Base-by-base conservation (phyloP, 2,888 invertebrate genomes). In the Troilus luridus region DNA sequence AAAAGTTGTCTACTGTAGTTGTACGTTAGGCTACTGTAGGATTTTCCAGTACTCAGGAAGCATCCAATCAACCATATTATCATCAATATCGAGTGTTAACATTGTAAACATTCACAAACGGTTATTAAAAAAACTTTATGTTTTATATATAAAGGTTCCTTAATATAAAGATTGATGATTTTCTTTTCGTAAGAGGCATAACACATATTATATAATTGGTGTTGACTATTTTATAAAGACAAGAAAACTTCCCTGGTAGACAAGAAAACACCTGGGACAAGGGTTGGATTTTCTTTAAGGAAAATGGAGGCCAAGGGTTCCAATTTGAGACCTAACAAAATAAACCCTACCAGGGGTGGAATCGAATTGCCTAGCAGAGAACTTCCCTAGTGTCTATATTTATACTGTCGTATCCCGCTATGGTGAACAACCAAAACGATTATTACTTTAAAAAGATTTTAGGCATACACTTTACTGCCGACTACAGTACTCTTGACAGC, bases 261-360 rank as follows among this genome's bases (percentile, higher is more conserved):
- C n/a, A n/a, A n/a, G n/a, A n/a, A n/a, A 19, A 12, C 19, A 85
- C 8, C 17, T 85, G 56, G 56, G 85, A 27, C 56, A 85, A 56
- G 41, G 41, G 41, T 41, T 56, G 11, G 19, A 10, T 85, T 85
- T 85, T 85, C 56, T 54, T 56, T 11, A 17, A 21, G 21, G 85
- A 56, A 85, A 56, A 72, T 21, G 10, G 21, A 85, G 56, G 56
- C 56, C 85, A 85, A 85, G 85, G 85, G 56, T 85, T 41, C 56
- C 85, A 85, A 85, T 85, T 85, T 85, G 85, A 56, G 21, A 21
- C 56, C 54, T 85, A 85, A 85, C 85, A 85, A 85, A 85, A 85
- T 85, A 56, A n/a, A 85, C 85, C 85, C 56, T 21, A 21, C 54
- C 56, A 0, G 21, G 19, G 11, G 0, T 21, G 56, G 85, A 56